phyloP scores from a whole-genome alignment of 2,797 vertebrate genomes.

The Dromococcyx pavoninus region DNA sequence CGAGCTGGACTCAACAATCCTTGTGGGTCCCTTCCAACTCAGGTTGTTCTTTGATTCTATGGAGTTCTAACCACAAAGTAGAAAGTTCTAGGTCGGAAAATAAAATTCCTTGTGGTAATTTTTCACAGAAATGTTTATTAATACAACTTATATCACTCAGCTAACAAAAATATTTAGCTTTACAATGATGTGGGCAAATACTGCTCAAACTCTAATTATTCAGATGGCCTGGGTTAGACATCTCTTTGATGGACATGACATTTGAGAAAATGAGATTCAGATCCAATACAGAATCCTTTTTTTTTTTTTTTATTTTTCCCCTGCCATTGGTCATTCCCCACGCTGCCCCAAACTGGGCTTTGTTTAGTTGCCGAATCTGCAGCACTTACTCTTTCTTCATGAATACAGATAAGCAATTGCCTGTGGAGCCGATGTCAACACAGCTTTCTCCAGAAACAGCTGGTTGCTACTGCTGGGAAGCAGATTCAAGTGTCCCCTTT shows the following conservation, averaged over 20 bases:
- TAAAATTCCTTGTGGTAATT: background rate
- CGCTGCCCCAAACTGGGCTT: background rate
- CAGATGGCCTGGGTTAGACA: background rate
- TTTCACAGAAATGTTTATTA: background rate
- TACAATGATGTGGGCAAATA: background rate
- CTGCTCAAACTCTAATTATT: background rate
- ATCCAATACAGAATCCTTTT: background rate
- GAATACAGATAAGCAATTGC: background rate
- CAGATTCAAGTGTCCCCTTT: background rate
- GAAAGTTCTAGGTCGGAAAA: background rate
- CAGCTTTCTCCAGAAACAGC: background rate
- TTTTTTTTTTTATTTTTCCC: background rate
- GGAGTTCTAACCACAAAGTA: background rate
- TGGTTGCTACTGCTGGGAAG: background rate
- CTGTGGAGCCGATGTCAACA: constrained; percentile 23
- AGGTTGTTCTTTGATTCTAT: too few species aligned
- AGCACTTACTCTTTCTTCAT: background rate
- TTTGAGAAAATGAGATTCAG: background rate
- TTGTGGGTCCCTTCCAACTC: too few species aligned
- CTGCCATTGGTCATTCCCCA: background rate
- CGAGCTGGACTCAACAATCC: too few species aligned
- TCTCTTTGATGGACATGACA: background rate
- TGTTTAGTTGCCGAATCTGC: constrained; percentile 2
- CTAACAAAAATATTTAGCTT: background rate
- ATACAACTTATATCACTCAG: background rate